Evolutionary conservation across 2,113 vertebrate genomes (phyloP).

Genomic region (Osmerus mordax): DNA sequence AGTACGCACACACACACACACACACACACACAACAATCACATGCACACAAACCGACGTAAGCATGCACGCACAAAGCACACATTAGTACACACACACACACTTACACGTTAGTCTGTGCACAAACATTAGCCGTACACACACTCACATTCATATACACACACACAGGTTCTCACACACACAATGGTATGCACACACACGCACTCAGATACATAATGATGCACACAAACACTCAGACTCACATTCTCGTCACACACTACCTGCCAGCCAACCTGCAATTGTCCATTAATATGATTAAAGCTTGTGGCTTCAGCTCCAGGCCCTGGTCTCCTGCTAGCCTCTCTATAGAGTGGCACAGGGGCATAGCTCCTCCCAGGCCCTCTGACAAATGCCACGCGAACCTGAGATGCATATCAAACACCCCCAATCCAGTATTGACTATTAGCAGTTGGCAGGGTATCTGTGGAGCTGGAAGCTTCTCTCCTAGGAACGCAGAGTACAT

Average conservation of each 20-base stretch:
- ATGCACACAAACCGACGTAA: background rate
- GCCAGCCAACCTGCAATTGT: conserved; percentile 26
- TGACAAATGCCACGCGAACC: background rate
- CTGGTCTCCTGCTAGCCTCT: background rate
- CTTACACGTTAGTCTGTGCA: background rate
- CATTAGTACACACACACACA: background rate
- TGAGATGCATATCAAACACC: background rate
- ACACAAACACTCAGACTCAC: background rate
- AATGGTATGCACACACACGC: background rate
- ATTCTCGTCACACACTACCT: conserved; percentile 39
- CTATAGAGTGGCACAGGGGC: background rate
- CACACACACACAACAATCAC: conserved; percentile 3
- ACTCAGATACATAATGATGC: no score
- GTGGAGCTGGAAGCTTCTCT: no score
- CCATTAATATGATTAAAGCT: conserved; percentile 45
- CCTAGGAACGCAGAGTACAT: no score
- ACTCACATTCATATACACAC: background rate
- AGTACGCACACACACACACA: conserved; percentile 17
- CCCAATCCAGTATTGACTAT: background rate
- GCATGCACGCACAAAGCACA: background rate
- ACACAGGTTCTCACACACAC: background rate
- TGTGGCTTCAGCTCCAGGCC: background rate
- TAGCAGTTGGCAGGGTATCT: no score
- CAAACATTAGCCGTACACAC: conserved; percentile 2
- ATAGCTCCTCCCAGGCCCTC: background rate